These are phyloP conservation scores for Synaphobranchus kaupii DNA, from an alignment of 2,797 vertebrate genomes.

Conservation along the genomic window DNA sequence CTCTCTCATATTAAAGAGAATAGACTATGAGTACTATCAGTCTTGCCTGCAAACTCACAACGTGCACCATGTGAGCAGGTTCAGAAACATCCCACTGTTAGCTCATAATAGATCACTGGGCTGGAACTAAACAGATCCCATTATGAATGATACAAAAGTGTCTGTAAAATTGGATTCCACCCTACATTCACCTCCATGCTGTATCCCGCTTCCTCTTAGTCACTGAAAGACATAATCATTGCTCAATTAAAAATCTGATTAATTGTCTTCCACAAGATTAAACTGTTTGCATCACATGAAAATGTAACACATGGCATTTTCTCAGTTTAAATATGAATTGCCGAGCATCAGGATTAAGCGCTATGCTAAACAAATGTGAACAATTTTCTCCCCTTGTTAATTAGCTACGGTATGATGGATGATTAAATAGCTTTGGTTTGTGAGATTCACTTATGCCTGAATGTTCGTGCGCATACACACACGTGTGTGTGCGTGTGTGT, in stretches of 20 bases:
- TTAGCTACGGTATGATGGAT: constrained; percentile 16
- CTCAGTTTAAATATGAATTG: background rate
- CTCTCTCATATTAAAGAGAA: constrained; percentile 40
- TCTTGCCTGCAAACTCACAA: background rate
- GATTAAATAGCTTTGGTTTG: background rate
- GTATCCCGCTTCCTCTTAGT: background rate
- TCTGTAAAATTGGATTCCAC: background rate
- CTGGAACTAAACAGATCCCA: background rate
- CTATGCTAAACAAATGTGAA: constrained; percentile 7
- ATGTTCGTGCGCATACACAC: too few species aligned
- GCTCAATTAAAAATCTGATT: constrained; percentile 14
- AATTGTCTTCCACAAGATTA: constrained; percentile 5
- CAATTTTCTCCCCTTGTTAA: constrained; percentile 15
- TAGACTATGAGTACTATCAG: background rate
- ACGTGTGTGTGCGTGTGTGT: background rate
- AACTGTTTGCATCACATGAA: constrained; percentile 16
- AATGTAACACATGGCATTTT: background rate
- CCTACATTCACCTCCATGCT: background rate
- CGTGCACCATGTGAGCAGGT: background rate
- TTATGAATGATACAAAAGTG: background rate
- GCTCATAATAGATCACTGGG: background rate
- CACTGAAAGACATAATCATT: background rate
- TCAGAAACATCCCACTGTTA: background rate
- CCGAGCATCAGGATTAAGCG: background rate
- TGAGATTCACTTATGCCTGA: background rate